phyloP scores from a whole-genome alignment of 2,113 vertebrate species.

The Picathartes gymnocephalus region DNA sequence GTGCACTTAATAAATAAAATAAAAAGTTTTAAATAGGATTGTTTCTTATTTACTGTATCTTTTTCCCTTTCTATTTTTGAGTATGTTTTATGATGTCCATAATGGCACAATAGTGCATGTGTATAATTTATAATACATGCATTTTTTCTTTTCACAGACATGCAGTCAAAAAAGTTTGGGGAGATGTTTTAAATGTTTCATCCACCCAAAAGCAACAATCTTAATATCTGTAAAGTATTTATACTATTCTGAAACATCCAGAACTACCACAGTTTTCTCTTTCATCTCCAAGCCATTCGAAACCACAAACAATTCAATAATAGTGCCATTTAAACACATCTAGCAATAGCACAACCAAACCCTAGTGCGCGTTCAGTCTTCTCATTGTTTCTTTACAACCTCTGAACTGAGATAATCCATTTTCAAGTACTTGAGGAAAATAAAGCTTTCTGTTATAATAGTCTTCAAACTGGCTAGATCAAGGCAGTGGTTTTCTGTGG shows the following conservation, averaged over 20 bases:
- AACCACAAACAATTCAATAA: neutral
- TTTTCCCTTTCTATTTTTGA: neutral
- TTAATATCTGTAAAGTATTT: neutral
- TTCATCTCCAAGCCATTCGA: neutral
- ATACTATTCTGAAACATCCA: neutral
- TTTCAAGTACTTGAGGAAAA: neutral
- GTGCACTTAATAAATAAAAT: neutral
- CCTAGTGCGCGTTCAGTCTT: accelerated
- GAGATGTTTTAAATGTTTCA: neutral
- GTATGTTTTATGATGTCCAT: neutral
- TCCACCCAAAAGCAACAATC: neutral
- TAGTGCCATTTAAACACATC: neutral
- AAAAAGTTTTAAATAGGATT: neutral
- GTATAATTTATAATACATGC: neutral
- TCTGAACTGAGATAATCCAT: neutral
- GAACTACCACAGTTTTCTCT: neutral
- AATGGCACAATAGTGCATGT: neutral
- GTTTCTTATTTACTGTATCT: neutral
- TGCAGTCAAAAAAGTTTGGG: neutral
- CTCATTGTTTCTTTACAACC: neutral
- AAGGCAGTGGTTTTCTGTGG: neutral
- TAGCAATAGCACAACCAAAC: neutral
- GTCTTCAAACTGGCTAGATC: neutral
- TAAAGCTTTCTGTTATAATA: neutral
- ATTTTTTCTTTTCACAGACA: neutral